Percentiles rank a stretch among this genome's conserved stretches.
Conservation (phyloP, 2,797 vertebrate genomes). For the Rhodeus uyekii region DNA sequence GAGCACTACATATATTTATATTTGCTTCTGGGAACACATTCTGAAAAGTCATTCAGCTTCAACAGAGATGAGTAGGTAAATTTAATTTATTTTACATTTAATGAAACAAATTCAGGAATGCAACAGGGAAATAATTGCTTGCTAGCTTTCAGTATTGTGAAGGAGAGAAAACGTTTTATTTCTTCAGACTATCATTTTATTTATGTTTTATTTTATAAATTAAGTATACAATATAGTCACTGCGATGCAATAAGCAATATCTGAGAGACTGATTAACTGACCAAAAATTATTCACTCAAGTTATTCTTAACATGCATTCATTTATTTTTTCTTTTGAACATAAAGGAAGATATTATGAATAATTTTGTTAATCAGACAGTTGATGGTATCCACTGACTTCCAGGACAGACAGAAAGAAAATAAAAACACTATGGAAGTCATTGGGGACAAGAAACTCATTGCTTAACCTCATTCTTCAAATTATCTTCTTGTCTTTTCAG, state of each 20-base stretch:
- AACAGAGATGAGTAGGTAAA: constrained; percentile 18
- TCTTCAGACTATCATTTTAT: not conserved
- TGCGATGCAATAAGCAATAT: no score
- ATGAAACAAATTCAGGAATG: not conserved
- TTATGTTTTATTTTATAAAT: not conserved
- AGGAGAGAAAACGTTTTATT: not conserved
- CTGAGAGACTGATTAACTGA: no score
- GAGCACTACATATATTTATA: not conserved
- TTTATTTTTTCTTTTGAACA: not conserved
- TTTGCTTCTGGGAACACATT: not conserved
- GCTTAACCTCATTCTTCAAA: not conserved
- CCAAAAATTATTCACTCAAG: no score
- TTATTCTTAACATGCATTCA: not conserved
- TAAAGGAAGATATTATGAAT: not conserved
- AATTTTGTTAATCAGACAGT: not conserved
- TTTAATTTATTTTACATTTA: not conserved
- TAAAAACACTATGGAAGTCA: not conserved
- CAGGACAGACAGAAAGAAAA: not conserved
- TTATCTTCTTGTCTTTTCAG: not conserved
- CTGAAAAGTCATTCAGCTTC: not conserved
- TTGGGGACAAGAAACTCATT: not conserved
- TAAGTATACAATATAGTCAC: no score
- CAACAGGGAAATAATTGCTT: not conserved
- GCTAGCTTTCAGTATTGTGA: not conserved
- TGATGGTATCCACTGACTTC: not conserved